Percentiles rank a stretch among this genome's conserved stretches.
These are phyloP conservation scores for Cuniculus paca DNA, from an alignment of 2,797 vertebrate genomes.

Conservation along the genomic window DNA sequence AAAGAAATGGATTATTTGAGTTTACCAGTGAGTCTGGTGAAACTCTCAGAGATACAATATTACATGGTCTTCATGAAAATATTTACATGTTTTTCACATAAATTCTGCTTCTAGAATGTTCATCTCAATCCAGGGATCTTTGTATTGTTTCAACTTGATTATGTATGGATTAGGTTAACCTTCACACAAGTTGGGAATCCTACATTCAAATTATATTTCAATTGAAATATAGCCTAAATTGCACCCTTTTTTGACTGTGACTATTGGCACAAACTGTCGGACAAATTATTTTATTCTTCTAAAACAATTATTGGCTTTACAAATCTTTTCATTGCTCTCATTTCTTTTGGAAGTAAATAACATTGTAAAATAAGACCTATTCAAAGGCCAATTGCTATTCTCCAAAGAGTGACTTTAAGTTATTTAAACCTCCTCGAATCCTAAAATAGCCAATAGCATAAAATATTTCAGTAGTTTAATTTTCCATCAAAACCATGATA, in stretches of 20 bases:
- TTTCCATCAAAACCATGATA: conserved; percentile 65
- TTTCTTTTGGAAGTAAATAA: conserved; percentile 64
- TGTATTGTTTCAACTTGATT: not conserved
- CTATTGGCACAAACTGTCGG: not conserved
- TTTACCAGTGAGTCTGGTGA: not conserved
- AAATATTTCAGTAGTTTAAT: conserved; percentile 54
- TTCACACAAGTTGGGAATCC: not conserved
- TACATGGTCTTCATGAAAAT: not conserved
- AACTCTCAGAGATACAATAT: conserved; percentile 50
- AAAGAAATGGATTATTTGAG: conserved; percentile 51
- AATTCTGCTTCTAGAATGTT: not conserved
- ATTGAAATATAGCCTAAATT: conserved; percentile 49
- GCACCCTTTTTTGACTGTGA: not conserved
- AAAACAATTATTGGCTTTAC: conserved; percentile 35
- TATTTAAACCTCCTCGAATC: conserved; percentile 52
- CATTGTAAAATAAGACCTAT: conserved; percentile 38
- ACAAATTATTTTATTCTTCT: conserved; percentile 59
- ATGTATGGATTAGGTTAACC: not conserved
- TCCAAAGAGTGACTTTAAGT: conserved; percentile 44
- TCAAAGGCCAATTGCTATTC: conserved; percentile 56
- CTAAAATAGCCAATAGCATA: conserved; percentile 58
- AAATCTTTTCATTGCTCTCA: conserved; percentile 1
- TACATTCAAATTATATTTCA: conserved; percentile 38
- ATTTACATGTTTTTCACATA: not conserved
- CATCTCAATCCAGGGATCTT: not conserved